Percentiles rank a stretch among this genome's conserved stretches.
phyloP scores from a whole-genome alignment of 2,113 vertebrate species.

The Callorhinus ursinus region DNA sequence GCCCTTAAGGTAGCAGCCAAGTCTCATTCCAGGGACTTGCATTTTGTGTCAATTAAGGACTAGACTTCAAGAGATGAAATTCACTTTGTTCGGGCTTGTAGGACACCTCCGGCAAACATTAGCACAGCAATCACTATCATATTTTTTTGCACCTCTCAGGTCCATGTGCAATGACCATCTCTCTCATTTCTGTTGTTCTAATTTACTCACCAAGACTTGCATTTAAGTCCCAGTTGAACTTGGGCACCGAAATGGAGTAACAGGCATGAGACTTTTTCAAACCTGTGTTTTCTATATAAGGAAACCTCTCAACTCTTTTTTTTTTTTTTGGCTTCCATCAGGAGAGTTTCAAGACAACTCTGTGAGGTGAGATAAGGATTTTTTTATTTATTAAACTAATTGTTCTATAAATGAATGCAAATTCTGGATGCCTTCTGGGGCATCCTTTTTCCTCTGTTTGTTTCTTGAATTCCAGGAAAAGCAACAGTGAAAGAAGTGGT shows the following conservation, averaged over 20 bases:
- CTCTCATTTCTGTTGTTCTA: constrained; percentile 34
- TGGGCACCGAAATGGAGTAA: not conserved
- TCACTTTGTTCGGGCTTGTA: constrained; percentile 53
- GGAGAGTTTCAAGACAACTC: constrained; percentile 35
- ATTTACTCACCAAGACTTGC: constrained; percentile 33
- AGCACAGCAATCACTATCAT: constrained; percentile 40
- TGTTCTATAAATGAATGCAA: constrained; percentile 44
- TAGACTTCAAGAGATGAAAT: constrained; percentile 66
- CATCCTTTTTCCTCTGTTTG: not conserved
- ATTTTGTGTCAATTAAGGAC: constrained; percentile 78
- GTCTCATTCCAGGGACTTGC: constrained; percentile 62
- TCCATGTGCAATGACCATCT: not conserved
- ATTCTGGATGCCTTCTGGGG: not conserved
- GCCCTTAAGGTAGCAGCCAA: constrained; percentile 64
- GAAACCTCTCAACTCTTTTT: not conserved
- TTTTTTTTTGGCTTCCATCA: not conserved
- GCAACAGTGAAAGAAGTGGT: not conserved
- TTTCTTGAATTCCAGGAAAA: not conserved
- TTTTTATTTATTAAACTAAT: constrained; percentile 55
- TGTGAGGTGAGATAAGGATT: not conserved
- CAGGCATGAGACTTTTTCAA: not conserved
- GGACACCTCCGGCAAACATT: constrained; percentile 67
- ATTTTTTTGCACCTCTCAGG: not conserved
- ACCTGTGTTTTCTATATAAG: constrained; percentile 1
- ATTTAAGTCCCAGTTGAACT: not conserved